Evolutionary conservation across 2,888 invertebrate species (phyloP), one percentile per base, ranked within the genome.

Genomic region (Caenorhabditis doughertyi): DNA sequence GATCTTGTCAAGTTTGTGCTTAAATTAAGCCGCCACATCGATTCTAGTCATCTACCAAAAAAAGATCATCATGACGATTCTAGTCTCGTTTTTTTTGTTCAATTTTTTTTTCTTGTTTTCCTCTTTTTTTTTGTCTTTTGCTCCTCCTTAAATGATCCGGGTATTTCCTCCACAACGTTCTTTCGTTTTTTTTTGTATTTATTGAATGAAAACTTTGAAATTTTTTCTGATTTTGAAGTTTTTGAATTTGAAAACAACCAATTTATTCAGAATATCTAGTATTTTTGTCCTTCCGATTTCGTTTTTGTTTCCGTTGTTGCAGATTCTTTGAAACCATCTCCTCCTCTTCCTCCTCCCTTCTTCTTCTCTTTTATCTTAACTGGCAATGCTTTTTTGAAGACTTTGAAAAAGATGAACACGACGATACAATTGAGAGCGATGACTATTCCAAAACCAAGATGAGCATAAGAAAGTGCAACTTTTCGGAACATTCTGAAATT

Each of bases 1-100:
- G 80, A 47, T 85, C 88, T 11, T 91, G 91, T 72, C 81, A 87
- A 49, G 85, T 91, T 25, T 91, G 91, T 42, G 42, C 44, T 16
- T 70, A 55, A 70, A 58, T 64, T 42, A 47, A 47, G 42, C n/a
- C n/a, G n/a, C n/a, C n/a, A n/a, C n/a, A n/a, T 42, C 58, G 39
- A 60, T 60, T 60, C 58, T 60, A 60, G 58, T 39, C 58, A 13
- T 23, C 13, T n/a, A n/a, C n/a, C n/a, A n/a, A n/a, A n/a, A n/a
- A 11, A 65, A 65, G 68, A 77, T 77, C 77, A 62, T 77, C 77
- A 70, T 77, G 68, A 62, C 44, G 70, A 79, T 79, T 79, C 77
- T 79, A 79, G 77, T 79, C 70, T 64, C 70, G 42, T 60, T 68
- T 42, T 18, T 44, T n/a, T 29, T 42, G 39, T 60, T 42, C 13